Evolutionary conservation across 2,888 invertebrate species (phyloP), one percentile per base, ranked within the genome.

Genomic region (Creontiades dilutus): DNA sequence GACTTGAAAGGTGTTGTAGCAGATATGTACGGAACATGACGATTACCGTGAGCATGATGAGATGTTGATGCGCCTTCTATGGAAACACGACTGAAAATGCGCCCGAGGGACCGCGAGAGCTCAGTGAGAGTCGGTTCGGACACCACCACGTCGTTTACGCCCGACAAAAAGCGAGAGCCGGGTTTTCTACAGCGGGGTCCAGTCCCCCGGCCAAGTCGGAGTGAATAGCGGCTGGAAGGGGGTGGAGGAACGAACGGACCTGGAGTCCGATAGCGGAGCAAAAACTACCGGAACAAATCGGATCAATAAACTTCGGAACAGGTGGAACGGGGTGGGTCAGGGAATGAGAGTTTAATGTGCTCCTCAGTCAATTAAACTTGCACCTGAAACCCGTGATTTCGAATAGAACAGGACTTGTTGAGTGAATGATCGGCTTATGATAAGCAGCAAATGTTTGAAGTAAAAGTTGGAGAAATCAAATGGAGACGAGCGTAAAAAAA

Each of bases 51-150:
- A 46, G 78, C 78, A 78, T 78, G 47, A 47, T 78, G 46, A 37
- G 47, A 47, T 78, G 46, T 37, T n/a, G 47, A 46, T 46, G 47
- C 9, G 78, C 46, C 47, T 78, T 78, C 78, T 78, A 47, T 46
- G 37, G 78, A n/a, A 78, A 46, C 78, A 16, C 78, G 78, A 78
- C 78, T 78, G 47, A 78, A 78, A 78, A 78, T 78, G 78, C 78
- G 78, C n/a, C 78, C 37, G 78, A 47, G 46, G 78, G 46, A 78
- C 78, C 19, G 78, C n/a, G 46, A 46, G 68, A 68, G 13, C 16
- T 46, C 37, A 78, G 78, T 46, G 78, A 78, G 78, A 78, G 78
- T 68, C 23, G 27, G 68, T 23, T n/a, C 76, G 12, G 78, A 78
- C 75, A 12, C 75, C 23, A 75, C 78, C 47, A 47, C 78, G 78